Evolutionary conservation across 2,888 invertebrate genomes (phyloP).

Genomic region (Drosophila basisetae): DNA sequence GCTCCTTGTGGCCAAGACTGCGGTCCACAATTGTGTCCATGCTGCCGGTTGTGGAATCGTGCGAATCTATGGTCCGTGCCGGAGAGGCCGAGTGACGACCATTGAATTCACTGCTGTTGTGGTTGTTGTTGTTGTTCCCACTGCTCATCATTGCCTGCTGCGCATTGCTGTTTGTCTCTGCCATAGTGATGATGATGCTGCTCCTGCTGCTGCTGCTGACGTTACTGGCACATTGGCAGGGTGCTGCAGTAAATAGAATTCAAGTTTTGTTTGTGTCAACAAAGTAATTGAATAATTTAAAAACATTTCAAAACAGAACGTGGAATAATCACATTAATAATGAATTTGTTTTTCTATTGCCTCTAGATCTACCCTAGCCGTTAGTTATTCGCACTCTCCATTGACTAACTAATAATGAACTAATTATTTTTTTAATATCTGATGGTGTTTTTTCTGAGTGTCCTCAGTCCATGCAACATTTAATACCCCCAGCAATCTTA

Average conservation of each 20-base stretch:
- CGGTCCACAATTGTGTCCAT: slow-evolving; percentile 85
- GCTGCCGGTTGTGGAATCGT: slow-evolving; percentile 84
- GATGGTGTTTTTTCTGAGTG: not conserved
- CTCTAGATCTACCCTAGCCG: not conserved
- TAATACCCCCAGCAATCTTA: not conserved
- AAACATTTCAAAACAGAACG: not conserved
- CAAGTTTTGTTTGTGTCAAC: not conserved
- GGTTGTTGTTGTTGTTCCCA: slow-evolving; percentile 1
- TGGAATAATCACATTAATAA: not conserved
- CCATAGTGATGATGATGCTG: slow-evolving; percentile 42
- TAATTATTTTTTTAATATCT: not conserved
- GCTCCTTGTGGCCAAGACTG: slow-evolving; percentile 68
- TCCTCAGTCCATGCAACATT: not conserved
- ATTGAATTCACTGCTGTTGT: slow-evolving; percentile 49
- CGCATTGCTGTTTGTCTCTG: slow-evolving; percentile 41
- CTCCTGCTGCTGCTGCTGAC: slow-evolving; percentile 11
- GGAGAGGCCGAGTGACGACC: slow-evolving; percentile 84
- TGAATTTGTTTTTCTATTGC: not conserved
- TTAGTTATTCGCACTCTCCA: not conserved
- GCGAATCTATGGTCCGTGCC: slow-evolving; percentile 84
- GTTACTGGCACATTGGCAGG: slow-evolving; percentile 53
- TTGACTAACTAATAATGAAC: not conserved
- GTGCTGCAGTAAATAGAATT: slow-evolving; percentile 16
- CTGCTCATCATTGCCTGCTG: slow-evolving; percentile 26
- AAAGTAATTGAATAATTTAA: not conserved